Evolutionary conservation across 2,888 invertebrate genomes (phyloP).

Genomic region (Drosophila tanythrix): DNA sequence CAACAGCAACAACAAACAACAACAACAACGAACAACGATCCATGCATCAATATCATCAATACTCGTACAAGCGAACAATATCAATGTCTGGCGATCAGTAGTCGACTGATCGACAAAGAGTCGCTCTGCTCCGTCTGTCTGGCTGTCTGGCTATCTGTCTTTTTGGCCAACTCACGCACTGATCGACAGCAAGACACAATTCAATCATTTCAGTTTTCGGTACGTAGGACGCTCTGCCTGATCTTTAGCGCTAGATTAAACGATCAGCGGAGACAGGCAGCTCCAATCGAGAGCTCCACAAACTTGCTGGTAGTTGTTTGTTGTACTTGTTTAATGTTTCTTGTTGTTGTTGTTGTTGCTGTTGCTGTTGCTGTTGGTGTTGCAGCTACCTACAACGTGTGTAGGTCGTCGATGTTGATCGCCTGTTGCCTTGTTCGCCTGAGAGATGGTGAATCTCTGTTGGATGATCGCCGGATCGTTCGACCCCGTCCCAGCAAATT

Average conservation of each 20-base stretch:
- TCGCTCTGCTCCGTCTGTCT: constrained; percentile 11
- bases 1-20: not conserved
- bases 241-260: constrained; percentile 82
- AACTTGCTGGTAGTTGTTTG: constrained; percentile 40
- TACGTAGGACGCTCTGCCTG: constrained; percentile 72
- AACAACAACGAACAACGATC: constrained; percentile 16
- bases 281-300: constrained; percentile 32
- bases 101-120: constrained; percentile 24
- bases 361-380: not conserved
- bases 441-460: constrained; percentile 39
- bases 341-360: not conserved
- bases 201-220: constrained; percentile 76
- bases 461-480: constrained; percentile 18
- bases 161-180: constrained; percentile 68
- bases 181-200: constrained; percentile 81
- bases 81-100: constrained; percentile 69
- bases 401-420: constrained; percentile 59
- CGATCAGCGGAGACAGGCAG: constrained; percentile 77
- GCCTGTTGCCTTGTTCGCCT: not conserved
- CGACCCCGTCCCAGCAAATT: constrained; percentile 67
- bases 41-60: constrained; percentile 47
- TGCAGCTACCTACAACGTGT: constrained; percentile 48
- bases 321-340: constrained; percentile 58
- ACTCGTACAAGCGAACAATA: constrained; percentile 31
- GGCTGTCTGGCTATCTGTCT: constrained; percentile 7